These are phyloP conservation scores for Serinus canaria DNA, from an alignment of 2,113 vertebrate genomes.

Conservation along the genomic window DNA sequence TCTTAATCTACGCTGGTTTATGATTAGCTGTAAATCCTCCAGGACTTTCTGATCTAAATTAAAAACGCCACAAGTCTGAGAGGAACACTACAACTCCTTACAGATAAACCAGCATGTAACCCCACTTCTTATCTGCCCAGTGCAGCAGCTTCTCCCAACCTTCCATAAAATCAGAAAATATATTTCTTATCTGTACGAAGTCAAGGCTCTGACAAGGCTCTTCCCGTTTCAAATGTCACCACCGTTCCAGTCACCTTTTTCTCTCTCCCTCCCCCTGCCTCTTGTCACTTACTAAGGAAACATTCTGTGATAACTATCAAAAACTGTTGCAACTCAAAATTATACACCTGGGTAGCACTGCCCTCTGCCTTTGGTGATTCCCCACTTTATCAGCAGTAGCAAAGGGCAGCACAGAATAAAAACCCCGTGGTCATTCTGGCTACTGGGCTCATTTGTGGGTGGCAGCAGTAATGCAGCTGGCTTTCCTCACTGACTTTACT, in stretches of 20 bases:
- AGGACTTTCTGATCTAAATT: conserved; percentile 59
- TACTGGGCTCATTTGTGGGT: neutral
- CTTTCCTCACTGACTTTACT: neutral
- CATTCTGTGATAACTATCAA: neutral
- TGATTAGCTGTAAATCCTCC: conserved; percentile 51
- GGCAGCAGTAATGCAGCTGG: neutral
- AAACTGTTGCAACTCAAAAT: neutral
- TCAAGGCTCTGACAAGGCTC: conserved; percentile 48
- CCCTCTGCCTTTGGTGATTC: neutral
- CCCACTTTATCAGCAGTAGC: neutral
- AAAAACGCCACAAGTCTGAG: conserved; percentile 24
- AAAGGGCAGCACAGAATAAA: neutral
- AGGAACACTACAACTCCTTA: conserved; percentile 24
- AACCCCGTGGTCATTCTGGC: neutral
- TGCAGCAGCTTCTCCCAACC: conserved; percentile 48
- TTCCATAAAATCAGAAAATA: conserved; percentile 39
- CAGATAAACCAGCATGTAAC: conserved; percentile 51
- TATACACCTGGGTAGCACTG: neutral
- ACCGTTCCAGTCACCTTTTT: neutral
- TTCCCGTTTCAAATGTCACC: conserved; percentile 55
- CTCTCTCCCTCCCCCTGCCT: neutral
- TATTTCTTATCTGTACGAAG: conserved; percentile 50
- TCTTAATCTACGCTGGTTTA: conserved; percentile 25
- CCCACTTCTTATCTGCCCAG: conserved; percentile 51
- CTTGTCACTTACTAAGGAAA: conserved; percentile 8